Base-by-base conservation (phyloP, 2,888 invertebrate genomes). In the Megaustenia siamemsis region DNA sequence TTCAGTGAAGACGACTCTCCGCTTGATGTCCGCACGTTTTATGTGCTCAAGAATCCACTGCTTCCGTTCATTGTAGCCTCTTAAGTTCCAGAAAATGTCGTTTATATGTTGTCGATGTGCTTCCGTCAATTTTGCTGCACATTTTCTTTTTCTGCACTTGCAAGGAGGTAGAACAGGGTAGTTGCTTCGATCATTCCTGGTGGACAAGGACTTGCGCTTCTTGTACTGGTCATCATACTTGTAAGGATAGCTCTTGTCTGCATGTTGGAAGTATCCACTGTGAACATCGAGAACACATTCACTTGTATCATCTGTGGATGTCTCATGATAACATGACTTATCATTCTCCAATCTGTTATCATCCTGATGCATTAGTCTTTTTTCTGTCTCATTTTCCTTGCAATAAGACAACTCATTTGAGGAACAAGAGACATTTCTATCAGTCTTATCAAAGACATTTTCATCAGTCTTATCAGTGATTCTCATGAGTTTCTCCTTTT, bases 1-100 rank as follows among this genome's bases (percentile, higher is more conserved):
- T 10, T 78, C 53, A 76, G 6, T 38, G 28, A 56, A n/a, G 1
- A 78, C 78, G 1, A 56, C 60, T 43, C 77, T 40, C 2, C 77
- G 6, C 24, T 83, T 83, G 49, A 78, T 63, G 35, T 76, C 63
- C 15, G 60, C 69, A 5, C 83, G 56, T 63, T 77, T 78, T n/a
- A 83, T 83, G 43, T 78, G 60, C 15, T 83, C 78, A 6, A 83
- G 45, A n/a, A 83, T 77, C 77, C 78, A 83, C 35, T 77, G 77
- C 32, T 83, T 83, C 3, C 83, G 76, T 24, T 83, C 69, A 40
- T 83, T 77, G 56, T 78, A 77, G 18, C 77, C 32, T 10, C 35
- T 71, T 43, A 83, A 60, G 43, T 35, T 32, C 83, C 83, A 83
- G 56, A 78, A 83, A n/a, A 53, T 78, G 12, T 53, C 40, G 69